Evolutionary conservation across 2,113 vertebrate genomes (phyloP).

Genomic region (Numenius arquata): DNA sequence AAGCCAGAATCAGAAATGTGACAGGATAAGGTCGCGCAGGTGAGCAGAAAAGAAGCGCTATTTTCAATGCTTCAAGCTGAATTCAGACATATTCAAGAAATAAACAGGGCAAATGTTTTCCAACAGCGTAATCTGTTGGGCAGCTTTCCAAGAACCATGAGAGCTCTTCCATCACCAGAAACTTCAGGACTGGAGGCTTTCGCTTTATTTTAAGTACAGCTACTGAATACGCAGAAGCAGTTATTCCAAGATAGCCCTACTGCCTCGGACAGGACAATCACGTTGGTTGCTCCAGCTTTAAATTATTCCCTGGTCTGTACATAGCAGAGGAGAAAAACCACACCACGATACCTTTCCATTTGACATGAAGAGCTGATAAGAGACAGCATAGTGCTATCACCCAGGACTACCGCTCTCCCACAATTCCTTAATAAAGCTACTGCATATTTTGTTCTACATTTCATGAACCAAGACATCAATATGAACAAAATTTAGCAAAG

Average conservation of each 20-base stretch:
- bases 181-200: not conserved
- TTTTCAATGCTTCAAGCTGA: not conserved
- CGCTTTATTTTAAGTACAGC: not conserved
- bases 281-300: not conserved
- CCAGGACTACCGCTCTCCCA: not conserved
- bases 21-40: not conserved
- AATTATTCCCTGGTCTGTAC: not conserved
- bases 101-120: not conserved
- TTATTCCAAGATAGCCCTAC: not conserved
- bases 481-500: not conserved
- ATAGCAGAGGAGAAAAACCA: not conserved
- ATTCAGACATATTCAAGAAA: not conserved
- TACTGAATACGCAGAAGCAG: not conserved
- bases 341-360: not conserved
- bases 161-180: not conserved
- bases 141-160: not conserved
- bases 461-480: not conserved
- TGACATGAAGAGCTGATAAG: not conserved
- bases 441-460: not conserved
- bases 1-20: not conserved
- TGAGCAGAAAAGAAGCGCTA: not conserved
- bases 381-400: not conserved
- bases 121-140: not conserved
- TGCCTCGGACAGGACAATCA: not conserved
- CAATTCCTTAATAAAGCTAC: not conserved